Base-by-base conservation (phyloP, 1,140 invertebrate species). In the Cotesia chilonis region DNA sequence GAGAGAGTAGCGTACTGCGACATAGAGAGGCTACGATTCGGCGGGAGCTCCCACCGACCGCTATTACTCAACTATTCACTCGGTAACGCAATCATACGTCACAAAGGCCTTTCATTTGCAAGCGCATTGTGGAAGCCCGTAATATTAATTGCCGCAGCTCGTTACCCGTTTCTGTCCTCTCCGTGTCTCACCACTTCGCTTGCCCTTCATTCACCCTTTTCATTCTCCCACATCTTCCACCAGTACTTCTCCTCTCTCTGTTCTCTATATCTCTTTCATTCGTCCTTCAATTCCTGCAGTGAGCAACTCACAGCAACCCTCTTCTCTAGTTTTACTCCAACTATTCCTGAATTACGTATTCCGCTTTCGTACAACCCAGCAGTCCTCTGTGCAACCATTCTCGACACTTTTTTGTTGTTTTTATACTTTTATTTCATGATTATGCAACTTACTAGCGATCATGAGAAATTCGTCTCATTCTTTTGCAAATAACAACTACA, bases 71-170 rank as follows among this genome's bases (percentile, higher is more conserved):
- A 82, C 83, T 85, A 86, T 87, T 87, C 85, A 87, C 84, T 85
- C 81, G 85, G 81, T 83, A 85, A 84, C 85, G 85, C 84, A 86
- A 87, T 87, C 85, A 87, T 84, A 86, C 85, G 85, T 87, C 85
- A 87, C 85, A 87, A 87, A 87, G 85, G 83, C 84, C 85, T 86
- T 87, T 87, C 85, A 87, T 86, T 87, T 87, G 85, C 85, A 86
- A 86, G 85, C 84, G 84, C 85, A 87, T 87, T 87, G 85, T 87
- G 85, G 83, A 86, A 86, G 84, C 82, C 79, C 77, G 81, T 80
- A 83, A 87, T 87, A 87, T 86, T 87, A 87, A 87, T 87, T 87
- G 85, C 85, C 84, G 82, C 80, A 80, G 84, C 85, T 86, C 85
- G 85, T 86, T 87, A 86, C 84, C 71, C 69, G 14, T 65, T 69